Conservation (phyloP, 1,140 invertebrate species). For the Coptotermes formosanus region DNA sequence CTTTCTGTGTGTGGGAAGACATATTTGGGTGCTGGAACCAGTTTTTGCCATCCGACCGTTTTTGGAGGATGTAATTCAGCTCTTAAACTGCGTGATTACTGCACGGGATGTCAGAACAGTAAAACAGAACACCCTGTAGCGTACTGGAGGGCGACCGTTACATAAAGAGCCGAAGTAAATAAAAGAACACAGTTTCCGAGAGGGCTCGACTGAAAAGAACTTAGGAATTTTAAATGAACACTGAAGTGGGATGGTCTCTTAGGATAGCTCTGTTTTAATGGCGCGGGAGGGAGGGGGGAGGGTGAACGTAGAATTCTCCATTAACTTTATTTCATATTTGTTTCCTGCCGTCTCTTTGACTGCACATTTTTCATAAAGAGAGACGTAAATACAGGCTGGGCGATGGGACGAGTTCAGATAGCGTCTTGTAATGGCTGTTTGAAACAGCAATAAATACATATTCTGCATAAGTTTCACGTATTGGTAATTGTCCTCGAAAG, state of each 20-base stretch:
- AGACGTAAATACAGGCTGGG: neutral
- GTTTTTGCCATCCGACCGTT: too few species aligned
- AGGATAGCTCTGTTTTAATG: neutral
- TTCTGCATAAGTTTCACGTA: too few species aligned
- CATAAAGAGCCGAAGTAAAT: neutral
- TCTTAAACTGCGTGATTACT: too few species aligned
- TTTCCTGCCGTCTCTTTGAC: neutral
- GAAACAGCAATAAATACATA: too few species aligned
- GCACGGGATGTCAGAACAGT: too few species aligned
- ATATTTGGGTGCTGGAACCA: too few species aligned
- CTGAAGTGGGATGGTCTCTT: neutral
- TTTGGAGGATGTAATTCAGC: too few species aligned
- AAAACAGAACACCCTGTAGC: neutral
- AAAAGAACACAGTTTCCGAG: constrained; percentile 12
- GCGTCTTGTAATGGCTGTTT: neutral
- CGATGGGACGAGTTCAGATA: neutral
- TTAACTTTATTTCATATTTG: neutral
- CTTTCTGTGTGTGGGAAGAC: too few species aligned
- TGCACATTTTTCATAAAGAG: neutral
- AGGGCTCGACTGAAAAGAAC: neutral
- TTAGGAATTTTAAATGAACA: neutral
- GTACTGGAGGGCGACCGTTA: neutral
- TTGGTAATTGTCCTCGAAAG: too few species aligned
- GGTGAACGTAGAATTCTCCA: neutral
- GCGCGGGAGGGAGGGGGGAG: too few species aligned